A percentile compares a stretch with the other conserved stretches of the same genome.
Conservation (phyloP, 2,113 vertebrate species). For the Puma concolor region DNA sequence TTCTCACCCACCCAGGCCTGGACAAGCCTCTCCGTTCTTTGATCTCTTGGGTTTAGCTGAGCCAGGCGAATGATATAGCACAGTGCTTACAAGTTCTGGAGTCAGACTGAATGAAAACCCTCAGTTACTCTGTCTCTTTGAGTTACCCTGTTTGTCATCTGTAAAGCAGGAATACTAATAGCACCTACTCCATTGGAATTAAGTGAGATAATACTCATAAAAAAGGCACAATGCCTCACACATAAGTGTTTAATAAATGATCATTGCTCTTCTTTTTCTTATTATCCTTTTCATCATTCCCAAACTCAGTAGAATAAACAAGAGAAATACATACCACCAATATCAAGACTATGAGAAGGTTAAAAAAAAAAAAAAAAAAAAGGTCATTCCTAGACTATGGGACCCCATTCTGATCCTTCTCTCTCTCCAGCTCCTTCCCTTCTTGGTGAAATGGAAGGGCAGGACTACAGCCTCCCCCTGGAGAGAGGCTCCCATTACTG, state of each 20-base stretch:
- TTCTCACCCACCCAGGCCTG: neutral
- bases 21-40: constrained; percentile 13
- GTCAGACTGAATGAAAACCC: neutral
- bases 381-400: neutral
- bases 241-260: neutral
- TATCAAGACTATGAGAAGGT: neutral
- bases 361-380: neutral
- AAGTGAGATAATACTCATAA: neutral
- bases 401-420: neutral
- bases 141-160: neutral
- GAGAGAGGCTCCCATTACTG: neutral
- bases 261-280: constrained; percentile 18
- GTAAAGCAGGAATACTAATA: neutral
- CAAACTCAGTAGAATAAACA: constrained; percentile 31
- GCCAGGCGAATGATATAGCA: neutral
- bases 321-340: neutral
- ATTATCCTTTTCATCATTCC: neutral
- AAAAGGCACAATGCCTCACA: neutral
- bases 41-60: neutral
- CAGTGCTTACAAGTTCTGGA: neutral
- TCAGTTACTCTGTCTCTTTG: constrained; percentile 31
- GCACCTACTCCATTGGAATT: neutral
- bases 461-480: neutral
- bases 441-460: neutral
- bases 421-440: neutral